Evolutionary conservation across 2,113 vertebrate species (phyloP).

Genomic region (Aphelocoma coerulescens): DNA sequence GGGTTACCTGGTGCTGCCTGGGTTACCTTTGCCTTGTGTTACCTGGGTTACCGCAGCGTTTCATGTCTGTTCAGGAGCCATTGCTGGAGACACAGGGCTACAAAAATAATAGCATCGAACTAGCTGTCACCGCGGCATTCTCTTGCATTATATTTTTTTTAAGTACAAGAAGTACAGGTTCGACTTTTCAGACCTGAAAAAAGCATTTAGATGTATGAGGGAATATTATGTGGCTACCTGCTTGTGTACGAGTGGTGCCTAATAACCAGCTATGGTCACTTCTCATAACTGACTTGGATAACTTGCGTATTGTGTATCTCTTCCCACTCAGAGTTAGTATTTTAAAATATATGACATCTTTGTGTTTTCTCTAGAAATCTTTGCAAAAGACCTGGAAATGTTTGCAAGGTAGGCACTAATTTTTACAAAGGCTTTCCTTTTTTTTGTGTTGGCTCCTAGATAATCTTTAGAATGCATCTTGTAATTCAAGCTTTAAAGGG

Average conservation of each 20-base stretch:
- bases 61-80: neutral
- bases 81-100: neutral
- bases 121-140: neutral
- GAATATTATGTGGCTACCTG: neutral
- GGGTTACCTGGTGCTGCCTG: accelerated
- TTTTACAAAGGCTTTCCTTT: neutral
- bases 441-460: neutral
- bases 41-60: neutral
- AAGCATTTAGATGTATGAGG: neutral
- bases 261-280: neutral
- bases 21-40: neutral
- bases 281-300: neutral
- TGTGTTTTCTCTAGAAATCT: conserved; percentile 79
- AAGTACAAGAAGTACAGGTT: neutral
- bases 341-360: neutral
- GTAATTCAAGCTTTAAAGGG: neutral
- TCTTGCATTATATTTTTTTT: accelerated
- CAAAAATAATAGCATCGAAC: neutral
- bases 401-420: conserved; percentile 84
- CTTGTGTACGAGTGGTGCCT: accelerated
- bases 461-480: neutral
- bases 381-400: conserved; percentile 91
- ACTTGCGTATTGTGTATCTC: neutral
- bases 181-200: neutral
- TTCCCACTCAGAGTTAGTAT: neutral